These are phyloP conservation scores for Poecilia gillii DNA, from an alignment of 2,797 vertebrate genomes.

Conservation along the genomic window DNA sequence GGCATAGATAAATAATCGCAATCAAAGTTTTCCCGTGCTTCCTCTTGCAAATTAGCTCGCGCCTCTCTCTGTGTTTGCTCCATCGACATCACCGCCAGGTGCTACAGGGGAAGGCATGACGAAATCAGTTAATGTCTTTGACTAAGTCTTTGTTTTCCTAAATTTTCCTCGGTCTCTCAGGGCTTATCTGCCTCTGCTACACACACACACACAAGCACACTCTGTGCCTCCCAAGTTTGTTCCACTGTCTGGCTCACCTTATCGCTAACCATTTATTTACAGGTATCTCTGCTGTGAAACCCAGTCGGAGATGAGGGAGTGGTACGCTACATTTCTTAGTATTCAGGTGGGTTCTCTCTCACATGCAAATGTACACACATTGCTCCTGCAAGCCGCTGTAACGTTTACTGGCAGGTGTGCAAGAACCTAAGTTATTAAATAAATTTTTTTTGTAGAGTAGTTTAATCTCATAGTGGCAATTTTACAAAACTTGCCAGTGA, in stretches of 20 bases:
- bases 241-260: slow-evolving; percentile 20
- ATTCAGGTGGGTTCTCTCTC: slow-evolving; percentile 83
- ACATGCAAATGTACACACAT: slow-evolving; percentile 10
- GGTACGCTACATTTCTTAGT: slow-evolving; percentile 91
- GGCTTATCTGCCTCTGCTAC: slow-evolving; percentile 3
- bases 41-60: slow-evolving; percentile 41
- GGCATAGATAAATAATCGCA: slow-evolving; percentile 25
- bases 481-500: background rate
- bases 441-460: background rate
- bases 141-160: background rate
- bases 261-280: slow-evolving; percentile 40
- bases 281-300: slow-evolving; percentile 96
- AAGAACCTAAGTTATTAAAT: background rate
- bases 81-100: background rate
- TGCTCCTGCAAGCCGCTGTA: background rate
- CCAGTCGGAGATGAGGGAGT: slow-evolving; percentile 89
- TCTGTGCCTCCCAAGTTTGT: slow-evolving; percentile 1
- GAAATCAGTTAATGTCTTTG: slow-evolving; percentile 31
- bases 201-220: background rate
- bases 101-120: slow-evolving; percentile 15
- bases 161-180: background rate
- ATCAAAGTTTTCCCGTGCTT: slow-evolving; percentile 33
- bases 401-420: background rate
- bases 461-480: background rate
- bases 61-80: slow-evolving; percentile 37